Evolutionary conservation across 2,113 vertebrate species (phyloP), one percentile per base, ranked within the genome.

Genomic region (Canis aureus): DNA sequence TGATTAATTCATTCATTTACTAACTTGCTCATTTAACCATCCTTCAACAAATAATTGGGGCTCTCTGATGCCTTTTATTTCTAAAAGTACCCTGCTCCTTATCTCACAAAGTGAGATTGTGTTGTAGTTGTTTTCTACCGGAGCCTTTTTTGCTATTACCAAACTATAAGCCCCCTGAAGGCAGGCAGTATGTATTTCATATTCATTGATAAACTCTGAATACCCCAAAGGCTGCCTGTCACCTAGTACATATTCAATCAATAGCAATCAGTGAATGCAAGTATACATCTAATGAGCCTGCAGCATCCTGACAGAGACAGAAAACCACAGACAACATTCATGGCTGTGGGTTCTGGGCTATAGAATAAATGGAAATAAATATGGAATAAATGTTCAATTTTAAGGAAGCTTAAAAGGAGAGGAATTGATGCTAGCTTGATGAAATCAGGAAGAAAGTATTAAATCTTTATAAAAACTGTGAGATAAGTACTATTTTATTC

Each of bases 1-100:
- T 51, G 76, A 74, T 49, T 73, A 78, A 25, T 79, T 92, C 35
- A 78, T 81, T 55, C 59, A 43, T 60, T 71, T 59, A 59, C 49
- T 64, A 12, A 64, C 22, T 66, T n/a, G 86, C 38, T n/a, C 69
- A 69, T 89, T 55, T 92, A 84, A 78, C 85, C 60, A 67, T 82
- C 17, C 43, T 89, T 96, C 12, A 91, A 59, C 66, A 89, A 71
- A 64, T 51, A 94, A 92, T 64, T 59, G 43, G 94, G 23, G 43
- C 16, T 81, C 25, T 51, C 69, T 25, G n/a, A 81, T 76, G n/a
- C 0, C 22, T 79, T 96, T 43, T 86, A n/a, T 87, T 91, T 86
- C 29, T n/a, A 57, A 71, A 90, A 82, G 12, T 23, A 8, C 22
- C 11, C 17, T 57, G 19, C 57, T 71, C 22, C 35, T 91, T 89